Evolutionary conservation across 2,797 vertebrate species (phyloP).

Genomic region (Lagocephalus sceleratus): DNA sequence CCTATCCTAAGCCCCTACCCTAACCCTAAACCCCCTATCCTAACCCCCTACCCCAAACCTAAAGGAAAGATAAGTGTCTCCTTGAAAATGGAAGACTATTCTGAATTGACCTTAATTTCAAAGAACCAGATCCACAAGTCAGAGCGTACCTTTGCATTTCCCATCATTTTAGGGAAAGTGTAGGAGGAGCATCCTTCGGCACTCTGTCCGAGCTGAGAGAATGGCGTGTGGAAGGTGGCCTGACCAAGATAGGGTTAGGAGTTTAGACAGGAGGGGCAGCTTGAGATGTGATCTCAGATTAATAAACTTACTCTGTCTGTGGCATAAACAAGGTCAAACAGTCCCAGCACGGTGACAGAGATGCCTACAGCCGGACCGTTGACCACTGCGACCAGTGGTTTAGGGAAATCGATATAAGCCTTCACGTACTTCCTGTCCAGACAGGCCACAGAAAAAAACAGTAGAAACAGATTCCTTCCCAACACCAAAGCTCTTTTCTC

Average conservation of each 20-base stretch:
- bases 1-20: no score
- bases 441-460: constrained; percentile 1
- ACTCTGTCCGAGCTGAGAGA: constrained; percentile 85
- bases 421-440: constrained; percentile 79
- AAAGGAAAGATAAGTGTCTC: no score
- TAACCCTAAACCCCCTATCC: no score
- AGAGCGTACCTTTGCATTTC: constrained; percentile 77
- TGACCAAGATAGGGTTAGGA: constrained; percentile 39
- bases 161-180: constrained; percentile 91
- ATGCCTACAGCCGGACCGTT: constrained; percentile 92
- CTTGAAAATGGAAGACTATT: no score
- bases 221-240: constrained; percentile 91
- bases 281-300: no score
- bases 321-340: constrained; percentile 89
- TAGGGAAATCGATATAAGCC: constrained; percentile 91
- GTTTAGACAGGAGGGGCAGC: not conserved
- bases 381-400: constrained; percentile 87
- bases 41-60: no score
- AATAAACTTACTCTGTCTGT: constrained; percentile 73
- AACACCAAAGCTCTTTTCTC: no score
- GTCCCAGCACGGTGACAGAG: constrained; percentile 81
- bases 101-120: no score
- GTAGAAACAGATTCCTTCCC: no score
- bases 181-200: constrained; percentile 93
- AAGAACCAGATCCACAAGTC: no score